Evolutionary conservation across 2,113 vertebrate species (phyloP).

Genomic region (Catharus fuscescens): DNA sequence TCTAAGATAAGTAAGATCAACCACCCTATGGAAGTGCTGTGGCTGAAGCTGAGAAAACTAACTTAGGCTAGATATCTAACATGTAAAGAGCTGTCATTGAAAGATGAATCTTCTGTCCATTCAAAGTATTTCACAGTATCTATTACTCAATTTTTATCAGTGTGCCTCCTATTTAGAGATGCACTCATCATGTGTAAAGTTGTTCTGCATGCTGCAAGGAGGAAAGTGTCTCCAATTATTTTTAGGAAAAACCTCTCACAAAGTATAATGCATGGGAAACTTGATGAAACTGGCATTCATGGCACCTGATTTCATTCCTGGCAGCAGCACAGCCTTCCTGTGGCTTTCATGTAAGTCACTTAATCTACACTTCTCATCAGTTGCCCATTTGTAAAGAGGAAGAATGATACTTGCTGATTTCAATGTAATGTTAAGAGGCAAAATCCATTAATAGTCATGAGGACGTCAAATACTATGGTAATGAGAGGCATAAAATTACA

Average conservation of each 20-base stretch:
- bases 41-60: not conserved
- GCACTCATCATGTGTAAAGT: not conserved
- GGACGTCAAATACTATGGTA: conserved; percentile 23
- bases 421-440: conserved; percentile 14
- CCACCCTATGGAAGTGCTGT: not conserved
- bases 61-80: not conserved
- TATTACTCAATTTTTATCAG: not conserved
- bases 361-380: conserved; percentile 48
- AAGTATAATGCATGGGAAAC: not conserved
- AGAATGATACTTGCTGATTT: conserved; percentile 53
- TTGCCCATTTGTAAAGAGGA: not conserved
- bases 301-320: conserved; percentile 23
- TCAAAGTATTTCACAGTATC: not conserved
- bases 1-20: not conserved
- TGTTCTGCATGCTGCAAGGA: not conserved
- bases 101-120: not conserved
- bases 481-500: conserved; percentile 29
- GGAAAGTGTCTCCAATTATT: not conserved
- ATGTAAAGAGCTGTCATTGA: not conserved
- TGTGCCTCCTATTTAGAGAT: not conserved
- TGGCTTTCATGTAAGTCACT: not conserved
- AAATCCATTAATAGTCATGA: conserved; percentile 64
- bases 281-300: conserved; percentile 6
- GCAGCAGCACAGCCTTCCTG: not conserved
- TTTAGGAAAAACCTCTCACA: not conserved